Conservation (phyloP, 2,113 vertebrate species). For the Nymphicus hollandicus region DNA sequence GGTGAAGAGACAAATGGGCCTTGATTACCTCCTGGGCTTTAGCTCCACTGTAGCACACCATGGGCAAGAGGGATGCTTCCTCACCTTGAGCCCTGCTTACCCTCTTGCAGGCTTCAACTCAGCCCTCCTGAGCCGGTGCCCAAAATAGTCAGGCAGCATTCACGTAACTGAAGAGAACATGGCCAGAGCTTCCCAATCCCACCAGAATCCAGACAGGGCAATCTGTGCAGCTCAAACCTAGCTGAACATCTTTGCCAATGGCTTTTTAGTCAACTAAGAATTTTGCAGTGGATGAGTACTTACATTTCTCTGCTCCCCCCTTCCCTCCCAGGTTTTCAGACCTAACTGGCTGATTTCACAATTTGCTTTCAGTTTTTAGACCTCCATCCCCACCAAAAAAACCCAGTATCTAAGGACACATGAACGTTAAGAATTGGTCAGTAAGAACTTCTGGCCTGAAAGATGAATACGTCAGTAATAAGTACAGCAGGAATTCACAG, state of each 20-base stretch:
- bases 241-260: not conserved
- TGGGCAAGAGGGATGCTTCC: not conserved
- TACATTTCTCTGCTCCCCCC: not conserved
- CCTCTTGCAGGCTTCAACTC: not conserved
- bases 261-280: not conserved
- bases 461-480: not conserved
- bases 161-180: not conserved
- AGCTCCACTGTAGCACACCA: not conserved
- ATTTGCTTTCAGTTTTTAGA: not conserved
- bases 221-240: not conserved
- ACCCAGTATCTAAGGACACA: not conserved
- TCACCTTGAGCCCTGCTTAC: not conserved
- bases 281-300: not conserved
- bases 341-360: not conserved
- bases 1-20: not conserved
- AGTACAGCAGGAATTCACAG: not conserved
- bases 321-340: not conserved
- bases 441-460: not conserved
- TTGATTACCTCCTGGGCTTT: not conserved
- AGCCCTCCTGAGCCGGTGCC: not conserved
- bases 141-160: not conserved
- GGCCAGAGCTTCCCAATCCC: not conserved
- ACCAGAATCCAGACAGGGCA: not conserved
- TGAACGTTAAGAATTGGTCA: not conserved
- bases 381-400: rapidly evolving